A percentile compares a stretch with the other conserved stretches of the same genome.
These are phyloP conservation scores for Saturnia pavonia DNA, from an alignment of 2,888 invertebrate genomes.

Conservation along the genomic window DNA sequence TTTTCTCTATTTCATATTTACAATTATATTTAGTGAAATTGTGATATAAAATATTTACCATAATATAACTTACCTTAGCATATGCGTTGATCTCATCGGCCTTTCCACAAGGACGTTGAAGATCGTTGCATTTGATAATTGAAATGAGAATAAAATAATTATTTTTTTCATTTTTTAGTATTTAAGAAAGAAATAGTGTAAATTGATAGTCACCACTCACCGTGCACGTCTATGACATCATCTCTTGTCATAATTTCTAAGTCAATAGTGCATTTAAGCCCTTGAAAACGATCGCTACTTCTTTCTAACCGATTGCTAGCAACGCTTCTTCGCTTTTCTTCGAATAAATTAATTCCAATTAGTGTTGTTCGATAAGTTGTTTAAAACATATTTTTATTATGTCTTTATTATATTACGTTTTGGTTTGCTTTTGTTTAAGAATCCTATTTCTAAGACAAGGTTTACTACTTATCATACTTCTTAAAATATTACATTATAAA, in stretches of 20 bases:
- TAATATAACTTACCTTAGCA: constrained; percentile 83
- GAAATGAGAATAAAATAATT: constrained; percentile 55
- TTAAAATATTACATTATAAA: too few relatives aligned
- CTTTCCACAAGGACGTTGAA: constrained; percentile 85
- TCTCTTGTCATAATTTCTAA: constrained; percentile 82
- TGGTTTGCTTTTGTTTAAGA: too few relatives aligned
- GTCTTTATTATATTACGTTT: too few relatives aligned
- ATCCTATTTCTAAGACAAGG: too few relatives aligned
- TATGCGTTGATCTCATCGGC: constrained; percentile 88
- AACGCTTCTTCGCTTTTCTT: constrained; percentile 79
- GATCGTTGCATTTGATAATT: constrained; percentile 90
- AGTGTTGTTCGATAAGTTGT: too few relatives aligned
- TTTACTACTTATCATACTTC: too few relatives aligned
- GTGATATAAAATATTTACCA: not conserved
- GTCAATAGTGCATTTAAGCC: constrained; percentile 83
- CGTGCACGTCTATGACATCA: constrained; percentile 85
- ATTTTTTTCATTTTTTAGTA: constrained; percentile 21
- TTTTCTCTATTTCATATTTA: too few relatives aligned
- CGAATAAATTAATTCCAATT: too few relatives aligned
- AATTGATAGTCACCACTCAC: constrained; percentile 83
- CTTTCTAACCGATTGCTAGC: constrained; percentile 71
- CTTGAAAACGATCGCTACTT: constrained; percentile 63
- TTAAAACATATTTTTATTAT: too few relatives aligned
- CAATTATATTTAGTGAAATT: too few relatives aligned
- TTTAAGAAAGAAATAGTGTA: constrained; percentile 25